Conservation (phyloP, 1,140 invertebrate genomes). For the Laodelphax striatellus region DNA sequence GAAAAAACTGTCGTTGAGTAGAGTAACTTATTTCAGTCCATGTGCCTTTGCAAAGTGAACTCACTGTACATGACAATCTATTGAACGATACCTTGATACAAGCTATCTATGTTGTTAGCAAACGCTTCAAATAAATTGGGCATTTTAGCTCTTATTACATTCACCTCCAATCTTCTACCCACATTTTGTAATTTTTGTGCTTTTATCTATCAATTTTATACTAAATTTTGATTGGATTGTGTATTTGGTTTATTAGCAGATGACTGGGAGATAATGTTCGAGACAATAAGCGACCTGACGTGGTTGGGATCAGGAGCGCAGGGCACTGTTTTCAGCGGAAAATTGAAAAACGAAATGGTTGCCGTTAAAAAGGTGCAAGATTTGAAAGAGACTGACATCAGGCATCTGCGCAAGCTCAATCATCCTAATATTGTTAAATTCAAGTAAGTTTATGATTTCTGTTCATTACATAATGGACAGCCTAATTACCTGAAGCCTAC, state of each 20-base stretch:
- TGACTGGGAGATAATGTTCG: slow-evolving; percentile 92
- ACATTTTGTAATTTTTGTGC: too few relatives aligned
- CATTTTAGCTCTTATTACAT: too few relatives aligned
- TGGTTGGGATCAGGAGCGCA: slow-evolving; percentile 94
- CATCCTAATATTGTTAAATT: slow-evolving; percentile 96
- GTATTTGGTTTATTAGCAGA: slow-evolving; percentile 37
- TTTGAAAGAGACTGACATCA: slow-evolving; percentile 88
- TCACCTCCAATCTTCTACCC: background rate
- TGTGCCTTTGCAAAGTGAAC: too few relatives aligned
- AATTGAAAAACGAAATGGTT: slow-evolving; percentile 69
- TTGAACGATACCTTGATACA: too few relatives aligned
- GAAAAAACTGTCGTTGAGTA: too few relatives aligned
- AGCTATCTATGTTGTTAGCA: too few relatives aligned
- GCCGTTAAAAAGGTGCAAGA: slow-evolving; percentile 95
- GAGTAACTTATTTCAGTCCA: too few relatives aligned
- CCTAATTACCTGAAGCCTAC: too few relatives aligned
- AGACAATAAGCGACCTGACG: slow-evolving; percentile 78
- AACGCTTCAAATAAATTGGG: too few relatives aligned
- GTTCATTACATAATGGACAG: too few relatives aligned
- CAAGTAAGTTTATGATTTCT: slow-evolving; percentile 42
- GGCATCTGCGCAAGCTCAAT: slow-evolving; percentile 85
- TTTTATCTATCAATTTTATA: too few relatives aligned
- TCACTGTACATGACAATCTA: too few relatives aligned
- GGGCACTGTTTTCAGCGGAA: slow-evolving; percentile 89
- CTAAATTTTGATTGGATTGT: background rate